Evolutionary conservation across 1,140 invertebrate genomes (phyloP).

Genomic region (Battus philenor): DNA sequence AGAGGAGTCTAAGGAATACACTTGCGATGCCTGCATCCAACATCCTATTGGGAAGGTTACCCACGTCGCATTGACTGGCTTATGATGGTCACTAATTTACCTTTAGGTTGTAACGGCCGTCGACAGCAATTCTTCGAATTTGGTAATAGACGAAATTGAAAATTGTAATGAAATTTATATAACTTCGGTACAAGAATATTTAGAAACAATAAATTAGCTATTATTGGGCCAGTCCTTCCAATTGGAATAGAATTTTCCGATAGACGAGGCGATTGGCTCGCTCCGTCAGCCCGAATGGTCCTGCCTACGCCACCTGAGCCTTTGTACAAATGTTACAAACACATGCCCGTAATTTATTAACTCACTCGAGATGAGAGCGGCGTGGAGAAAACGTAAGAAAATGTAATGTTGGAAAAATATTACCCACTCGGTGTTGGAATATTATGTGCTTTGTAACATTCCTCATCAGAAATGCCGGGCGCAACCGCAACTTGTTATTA

Average conservation of each 20-base stretch:
- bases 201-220: not conserved
- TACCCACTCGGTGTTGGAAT: not conserved
- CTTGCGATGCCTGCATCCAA: too few species aligned
- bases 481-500: too few species aligned
- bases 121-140: too few species aligned
- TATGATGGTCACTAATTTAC: too few species aligned
- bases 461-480: too few species aligned
- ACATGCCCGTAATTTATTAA: slow-evolving; percentile 28
- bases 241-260: slow-evolving; percentile 28
- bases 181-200: too few species aligned
- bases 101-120: too few species aligned
- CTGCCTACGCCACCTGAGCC: slow-evolving; percentile 35
- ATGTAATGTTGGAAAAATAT: slow-evolving; percentile 20
- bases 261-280: slow-evolving; percentile 7
- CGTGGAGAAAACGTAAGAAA: slow-evolving; percentile 17
- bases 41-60: too few species aligned
- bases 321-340: slow-evolving; percentile 27
- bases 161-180: too few species aligned
- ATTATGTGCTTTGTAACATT: slow-evolving; percentile 1
- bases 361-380: slow-evolving; percentile 13
- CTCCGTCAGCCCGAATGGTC: slow-evolving; percentile 12
- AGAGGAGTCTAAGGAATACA: too few species aligned
- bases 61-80: too few species aligned
- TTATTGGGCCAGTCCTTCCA: slow-evolving; percentile 22
- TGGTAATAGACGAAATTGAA: too few species aligned